phyloP scores from a whole-genome alignment of 1,140 invertebrate genomes.

The Leptinotarsa defecta region DNA sequence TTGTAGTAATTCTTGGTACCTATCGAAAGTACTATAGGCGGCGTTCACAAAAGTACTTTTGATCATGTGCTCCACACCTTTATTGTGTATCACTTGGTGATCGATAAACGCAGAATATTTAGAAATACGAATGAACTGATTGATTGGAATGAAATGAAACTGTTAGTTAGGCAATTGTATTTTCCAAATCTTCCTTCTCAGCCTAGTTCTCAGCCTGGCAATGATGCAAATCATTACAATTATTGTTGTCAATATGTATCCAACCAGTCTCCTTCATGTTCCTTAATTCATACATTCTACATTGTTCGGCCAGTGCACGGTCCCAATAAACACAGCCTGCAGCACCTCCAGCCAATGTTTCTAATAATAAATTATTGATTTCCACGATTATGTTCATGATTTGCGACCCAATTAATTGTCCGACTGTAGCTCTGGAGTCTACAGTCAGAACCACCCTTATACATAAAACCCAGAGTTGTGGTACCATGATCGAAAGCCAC shows the following conservation, averaged over 20 bases:
- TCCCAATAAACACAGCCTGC: too few species aligned
- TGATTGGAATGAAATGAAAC: too few species aligned
- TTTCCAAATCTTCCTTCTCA: constrained; percentile 58
- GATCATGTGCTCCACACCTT: too few species aligned
- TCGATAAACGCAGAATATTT: too few species aligned
- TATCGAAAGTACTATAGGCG: too few species aligned
- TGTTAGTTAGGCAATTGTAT: neutral
- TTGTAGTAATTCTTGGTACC: too few species aligned
- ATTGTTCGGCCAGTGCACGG: constrained; percentile 91
- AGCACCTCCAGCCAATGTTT: constrained; percentile 73
- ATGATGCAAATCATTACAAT: neutral
- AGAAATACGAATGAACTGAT: too few species aligned
- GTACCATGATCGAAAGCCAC: constrained; percentile 97
- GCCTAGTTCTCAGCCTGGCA: constrained; percentile 52
- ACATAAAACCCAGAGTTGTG: constrained; percentile 95
- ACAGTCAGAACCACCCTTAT: constrained; percentile 96
- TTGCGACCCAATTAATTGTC: constrained; percentile 94
- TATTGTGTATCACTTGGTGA: too few species aligned
- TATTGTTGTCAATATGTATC: neutral
- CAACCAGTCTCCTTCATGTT: constrained; percentile 60
- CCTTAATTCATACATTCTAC: constrained; percentile 91
- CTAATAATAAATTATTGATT: constrained; percentile 91
- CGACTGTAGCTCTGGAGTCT: constrained; percentile 95
- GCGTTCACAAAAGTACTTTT: too few species aligned
- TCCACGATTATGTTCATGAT: constrained; percentile 95